A percentile compares a stretch with the other conserved stretches of the same genome.
phyloP scores from a whole-genome alignment of 2,888 invertebrate genomes.

The Diarsia rubi region DNA sequence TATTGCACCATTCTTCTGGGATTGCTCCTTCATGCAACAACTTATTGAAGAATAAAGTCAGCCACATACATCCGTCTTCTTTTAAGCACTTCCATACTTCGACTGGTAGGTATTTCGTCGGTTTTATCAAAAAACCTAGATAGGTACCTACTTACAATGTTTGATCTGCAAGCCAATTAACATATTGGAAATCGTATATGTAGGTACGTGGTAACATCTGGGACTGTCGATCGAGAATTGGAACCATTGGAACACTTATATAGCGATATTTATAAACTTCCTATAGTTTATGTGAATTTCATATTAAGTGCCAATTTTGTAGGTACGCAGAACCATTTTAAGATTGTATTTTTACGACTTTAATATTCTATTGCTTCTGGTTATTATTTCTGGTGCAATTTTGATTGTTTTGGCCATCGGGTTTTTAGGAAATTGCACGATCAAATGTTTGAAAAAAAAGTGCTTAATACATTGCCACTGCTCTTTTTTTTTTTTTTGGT shows the following conservation, averaged over 20 bases:
- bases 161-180: constrained; percentile 12
- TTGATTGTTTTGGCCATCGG: background rate
- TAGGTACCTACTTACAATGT: constrained; percentile 19
- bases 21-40: no score
- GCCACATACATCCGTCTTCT: no score
- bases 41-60: no score
- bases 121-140: no score
- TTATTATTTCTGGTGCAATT: background rate
- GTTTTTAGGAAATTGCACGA: background rate
- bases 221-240: constrained; percentile 1
- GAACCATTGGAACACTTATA: constrained; percentile 43
- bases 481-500: no score
- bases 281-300: constrained; percentile 13
- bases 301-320: constrained; percentile 20
- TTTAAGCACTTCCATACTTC: no score
- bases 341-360: background rate
- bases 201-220: constrained; percentile 23
- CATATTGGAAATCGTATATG: constrained; percentile 16
- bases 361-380: background rate
- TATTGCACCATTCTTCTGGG: no score
- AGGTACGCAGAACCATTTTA: background rate
- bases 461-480: no score
- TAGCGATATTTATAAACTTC: constrained; percentile 44
- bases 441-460: background rate
- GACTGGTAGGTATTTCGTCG: no score